phyloP scores from a whole-genome alignment of 2,113 vertebrate genomes.

The Amia ocellicauda region DNA sequence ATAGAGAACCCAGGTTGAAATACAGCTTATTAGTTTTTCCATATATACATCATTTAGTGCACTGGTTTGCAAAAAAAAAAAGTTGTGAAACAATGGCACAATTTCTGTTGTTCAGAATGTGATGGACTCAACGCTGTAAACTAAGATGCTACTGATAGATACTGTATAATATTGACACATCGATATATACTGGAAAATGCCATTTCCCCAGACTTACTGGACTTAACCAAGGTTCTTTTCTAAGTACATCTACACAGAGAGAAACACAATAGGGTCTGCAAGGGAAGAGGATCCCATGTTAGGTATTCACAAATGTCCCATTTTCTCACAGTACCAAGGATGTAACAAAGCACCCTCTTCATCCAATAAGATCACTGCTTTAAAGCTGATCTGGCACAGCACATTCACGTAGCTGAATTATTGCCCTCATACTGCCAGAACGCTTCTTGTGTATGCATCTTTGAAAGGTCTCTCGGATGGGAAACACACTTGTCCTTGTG shows the following conservation, averaged over 20 bases:
- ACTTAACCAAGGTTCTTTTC: neutral
- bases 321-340: neutral
- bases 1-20: slow-evolving; percentile 14
- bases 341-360: slow-evolving; percentile 21
- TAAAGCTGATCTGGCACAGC: neutral
- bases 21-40: slow-evolving; percentile 21
- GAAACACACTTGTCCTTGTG: too few species aligned
- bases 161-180: slow-evolving; percentile 12
- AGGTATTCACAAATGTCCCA: too few species aligned
- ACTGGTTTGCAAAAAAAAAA: slow-evolving; percentile 14
- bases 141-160: slow-evolving; percentile 15
- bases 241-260: neutral
- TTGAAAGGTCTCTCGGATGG: neutral
- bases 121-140: slow-evolving; percentile 19
- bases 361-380: neutral
- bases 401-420: slow-evolving; percentile 23
- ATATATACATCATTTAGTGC: slow-evolving; percentile 30
- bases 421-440: neutral
- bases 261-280: neutral
- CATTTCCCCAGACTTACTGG: neutral
- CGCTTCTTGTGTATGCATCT: neutral
- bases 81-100: slow-evolving; percentile 21
- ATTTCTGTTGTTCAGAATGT: slow-evolving; percentile 13
- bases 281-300: neutral
- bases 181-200: slow-evolving; percentile 5